A percentile compares a stretch with the other conserved stretches of the same genome.
These are phyloP conservation scores for Coptodon bakossiorum DNA, from an alignment of 2,113 vertebrate genomes.

Conservation along the genomic window DNA sequence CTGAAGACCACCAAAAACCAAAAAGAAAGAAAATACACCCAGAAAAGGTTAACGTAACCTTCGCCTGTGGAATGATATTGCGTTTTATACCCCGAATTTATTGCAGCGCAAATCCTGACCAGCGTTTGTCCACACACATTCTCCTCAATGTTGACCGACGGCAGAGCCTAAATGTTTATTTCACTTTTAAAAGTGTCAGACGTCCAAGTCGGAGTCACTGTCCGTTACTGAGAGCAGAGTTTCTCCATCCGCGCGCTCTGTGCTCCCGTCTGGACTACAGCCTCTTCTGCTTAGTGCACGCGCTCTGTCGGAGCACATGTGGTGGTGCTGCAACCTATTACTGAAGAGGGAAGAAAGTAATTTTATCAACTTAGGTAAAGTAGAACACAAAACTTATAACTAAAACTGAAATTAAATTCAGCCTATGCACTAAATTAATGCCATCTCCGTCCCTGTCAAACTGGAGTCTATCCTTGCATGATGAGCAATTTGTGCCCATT, in stretches of 20 bases:
- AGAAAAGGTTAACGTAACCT: neutral
- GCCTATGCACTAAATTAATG: neutral
- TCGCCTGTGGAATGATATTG: neutral
- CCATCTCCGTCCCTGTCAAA: neutral
- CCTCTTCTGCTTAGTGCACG: slow-evolving; percentile 81
- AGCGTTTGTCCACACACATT: neutral
- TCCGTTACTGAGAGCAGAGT: slow-evolving; percentile 91
- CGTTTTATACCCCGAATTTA: neutral
- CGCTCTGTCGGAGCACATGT: slow-evolving; percentile 80
- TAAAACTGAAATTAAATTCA: neutral
- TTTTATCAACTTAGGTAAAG: neutral
- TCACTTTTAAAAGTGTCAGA: slow-evolving; percentile 69
- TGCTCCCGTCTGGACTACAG: slow-evolving; percentile 82
- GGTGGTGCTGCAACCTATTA: slow-evolving; percentile 86
- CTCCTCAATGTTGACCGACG: neutral
- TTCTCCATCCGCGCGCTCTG: slow-evolving; percentile 83
- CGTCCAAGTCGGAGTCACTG: slow-evolving; percentile 97
- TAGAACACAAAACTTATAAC: neutral
- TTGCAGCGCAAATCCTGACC: neutral
- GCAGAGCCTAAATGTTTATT: neutral
- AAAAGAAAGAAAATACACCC: neutral
- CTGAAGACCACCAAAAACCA: neutral
- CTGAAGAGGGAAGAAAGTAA: neutral
- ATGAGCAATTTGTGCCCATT: neutral
- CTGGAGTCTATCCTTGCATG: neutral